These are phyloP conservation scores for Abrostola triplasia DNA, from an alignment of 2,888 invertebrate genomes.

Conservation along the genomic window DNA sequence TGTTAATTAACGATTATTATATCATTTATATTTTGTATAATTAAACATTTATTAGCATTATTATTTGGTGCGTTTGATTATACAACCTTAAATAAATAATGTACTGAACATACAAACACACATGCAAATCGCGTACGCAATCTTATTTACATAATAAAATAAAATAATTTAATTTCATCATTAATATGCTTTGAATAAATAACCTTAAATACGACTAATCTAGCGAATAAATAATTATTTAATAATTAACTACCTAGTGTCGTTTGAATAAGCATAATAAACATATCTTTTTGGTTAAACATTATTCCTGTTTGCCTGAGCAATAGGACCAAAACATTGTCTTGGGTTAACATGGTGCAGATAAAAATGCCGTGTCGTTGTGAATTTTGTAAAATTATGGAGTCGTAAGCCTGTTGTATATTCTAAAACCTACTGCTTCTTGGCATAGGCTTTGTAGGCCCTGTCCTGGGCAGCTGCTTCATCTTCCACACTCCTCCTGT, in stretches of 20 bases:
- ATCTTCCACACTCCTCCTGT: conserved; percentile 88
- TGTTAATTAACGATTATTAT: conserved; percentile 44
- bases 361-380: conserved; percentile 72
- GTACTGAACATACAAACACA: conserved; percentile 55
- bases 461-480: conserved; percentile 90
- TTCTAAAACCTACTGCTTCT: conserved; percentile 71
- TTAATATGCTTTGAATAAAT: conserved; percentile 45
- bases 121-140: conserved; percentile 47
- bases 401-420: conserved; percentile 74
- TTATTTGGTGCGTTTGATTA: conserved; percentile 73
- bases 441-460: conserved; percentile 88
- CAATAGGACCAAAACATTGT: conserved; percentile 64
- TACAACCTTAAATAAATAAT: conserved; percentile 59
- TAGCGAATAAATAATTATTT: conserved; percentile 40
- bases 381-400: conserved; percentile 72
- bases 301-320: conserved; percentile 58
- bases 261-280: conserved; percentile 51
- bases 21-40: conserved; percentile 57
- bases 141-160: conserved; percentile 63
- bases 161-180: conserved; percentile 47
- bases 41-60: conserved; percentile 57
- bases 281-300: conserved; percentile 42
- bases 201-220: conserved; percentile 36
- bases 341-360: conserved; percentile 54
- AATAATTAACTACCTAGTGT: conserved; percentile 44